Base-by-base conservation (phyloP, 2,888 invertebrate genomes). In the Cactoblastis cactorum region DNA sequence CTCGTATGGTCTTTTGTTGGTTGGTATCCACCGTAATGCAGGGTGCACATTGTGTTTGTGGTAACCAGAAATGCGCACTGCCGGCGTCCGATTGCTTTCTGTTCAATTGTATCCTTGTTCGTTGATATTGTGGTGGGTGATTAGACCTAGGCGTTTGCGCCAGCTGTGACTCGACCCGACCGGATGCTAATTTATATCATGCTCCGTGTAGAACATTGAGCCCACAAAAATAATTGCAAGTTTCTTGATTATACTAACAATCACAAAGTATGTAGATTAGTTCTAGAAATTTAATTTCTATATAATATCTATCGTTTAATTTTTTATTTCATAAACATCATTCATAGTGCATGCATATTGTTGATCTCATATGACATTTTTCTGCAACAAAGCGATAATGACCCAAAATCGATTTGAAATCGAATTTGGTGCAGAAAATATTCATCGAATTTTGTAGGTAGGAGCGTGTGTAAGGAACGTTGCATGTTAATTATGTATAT, bases 201-300 rank as follows among this genome's bases (percentile, higher is more conserved):
- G 84, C 83, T 83, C 80, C 74, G 71, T 72, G 81, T 87, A 86
- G 84, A 85, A 87, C 86, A 79, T 81, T 85, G 83, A 86, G 83
- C 83, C 86, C 87, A 83, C 86, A 82, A 83, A 65, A 67, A 65
- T 77, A 70, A 71, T 72, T 71, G 73, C 74, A 71, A 71, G 71
- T 65, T 63, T 69, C 62, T 17, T 56, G 65, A 65, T 61, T 72
- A 67, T 74, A 84, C 82, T 82, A 83, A 85, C 81, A 74, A 69
- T 74, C 80, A 83, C 80, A 58, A 61, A 64, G 66, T 68, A 63
- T 57, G 76, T 82, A 83, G 80, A 66, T 52, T 69, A 69, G 66
- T 61, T 52, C 53, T 54, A 59, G 59, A 61, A 35, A 15, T 22
- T 48, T 28, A 37, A 28, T 37, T 48, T 28, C 12, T 49, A 50